Conservation (phyloP, 2,113 vertebrate genomes). For the Sprattus sprattus region DNA sequence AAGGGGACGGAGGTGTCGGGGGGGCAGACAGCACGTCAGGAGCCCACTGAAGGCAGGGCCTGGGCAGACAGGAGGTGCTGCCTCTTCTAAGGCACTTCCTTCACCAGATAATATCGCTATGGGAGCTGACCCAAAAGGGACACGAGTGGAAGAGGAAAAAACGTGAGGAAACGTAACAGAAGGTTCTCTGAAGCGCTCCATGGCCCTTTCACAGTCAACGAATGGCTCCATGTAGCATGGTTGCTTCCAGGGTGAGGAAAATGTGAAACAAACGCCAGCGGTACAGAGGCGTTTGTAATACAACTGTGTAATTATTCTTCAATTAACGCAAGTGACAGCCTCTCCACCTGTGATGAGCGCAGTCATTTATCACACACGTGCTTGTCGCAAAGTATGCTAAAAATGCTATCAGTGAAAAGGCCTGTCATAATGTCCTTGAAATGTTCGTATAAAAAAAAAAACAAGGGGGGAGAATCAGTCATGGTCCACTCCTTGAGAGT, state of each 20-base stretch:
- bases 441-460: background rate
- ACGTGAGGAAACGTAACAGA: background rate
- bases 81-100: background rate
- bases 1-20: conserved; percentile 63
- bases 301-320: conserved; percentile 32
- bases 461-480: background rate
- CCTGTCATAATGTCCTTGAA: background rate
- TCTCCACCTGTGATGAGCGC: background rate
- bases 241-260: background rate
- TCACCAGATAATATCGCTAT: background rate
- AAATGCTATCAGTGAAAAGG: background rate
- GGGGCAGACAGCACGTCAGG: conserved; percentile 64
- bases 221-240: background rate
- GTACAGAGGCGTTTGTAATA: conserved; percentile 1
- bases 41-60: background rate
- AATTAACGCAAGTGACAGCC: conserved; percentile 28
- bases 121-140: conserved; percentile 40
- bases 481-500: conserved; percentile 28
- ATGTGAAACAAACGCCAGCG: background rate
- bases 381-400: conserved; percentile 2
- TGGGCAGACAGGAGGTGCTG: background rate
- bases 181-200: background rate
- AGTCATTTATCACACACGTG: background rate
- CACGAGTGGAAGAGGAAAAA: conserved; percentile 15
- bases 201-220: background rate